Evolutionary conservation across 2,888 invertebrate genomes (phyloP).

Genomic region (Drosophila subquinaria): DNA sequence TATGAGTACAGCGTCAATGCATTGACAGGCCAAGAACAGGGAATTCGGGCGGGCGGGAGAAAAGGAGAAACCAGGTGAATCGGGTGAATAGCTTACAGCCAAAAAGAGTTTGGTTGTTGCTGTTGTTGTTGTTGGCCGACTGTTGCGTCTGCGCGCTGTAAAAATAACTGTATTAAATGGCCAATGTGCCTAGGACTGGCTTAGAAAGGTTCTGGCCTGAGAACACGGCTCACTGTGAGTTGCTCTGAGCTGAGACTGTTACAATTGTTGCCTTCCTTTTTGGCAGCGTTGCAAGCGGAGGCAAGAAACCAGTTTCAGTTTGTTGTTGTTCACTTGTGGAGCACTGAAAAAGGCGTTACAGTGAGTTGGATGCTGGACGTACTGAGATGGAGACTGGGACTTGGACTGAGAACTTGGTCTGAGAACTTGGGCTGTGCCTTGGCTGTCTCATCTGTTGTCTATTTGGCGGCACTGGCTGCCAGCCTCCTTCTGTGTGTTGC

Average conservation of each 20-base stretch:
- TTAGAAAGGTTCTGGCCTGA: constrained; percentile 48
- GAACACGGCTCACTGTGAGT: constrained; percentile 2
- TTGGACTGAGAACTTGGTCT: constrained; percentile 45
- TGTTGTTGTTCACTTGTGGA: constrained; percentile 9
- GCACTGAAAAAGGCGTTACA: constrained; percentile 63
- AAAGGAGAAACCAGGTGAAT: constrained; percentile 25
- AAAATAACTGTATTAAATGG: constrained; percentile 80
- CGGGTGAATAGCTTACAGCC: constrained; percentile 63
- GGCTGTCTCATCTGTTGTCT: constrained; percentile 77
- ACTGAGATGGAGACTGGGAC: constrained; percentile 18
- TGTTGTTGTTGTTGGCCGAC: constrained; percentile 43
- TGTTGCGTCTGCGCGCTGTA: constrained; percentile 51
- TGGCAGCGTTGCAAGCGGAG: constrained; percentile 1
- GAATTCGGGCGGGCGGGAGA: background rate
- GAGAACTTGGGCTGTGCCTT: constrained; percentile 68
- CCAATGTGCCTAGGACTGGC: constrained; percentile 58
- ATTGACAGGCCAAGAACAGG: constrained; percentile 26
- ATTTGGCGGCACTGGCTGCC: constrained; percentile 53
- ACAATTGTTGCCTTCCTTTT: constrained; percentile 51
- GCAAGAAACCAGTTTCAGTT: constrained; percentile 50
- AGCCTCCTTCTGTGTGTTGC: constrained; percentile 46
- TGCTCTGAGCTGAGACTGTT: constrained; percentile 35
- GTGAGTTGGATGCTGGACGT: constrained; percentile 1
- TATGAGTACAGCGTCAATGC: constrained; percentile 31
- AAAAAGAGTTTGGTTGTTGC: constrained; percentile 40